These are phyloP conservation scores for Chelonia mydas DNA, from an alignment of 2,797 vertebrate genomes.

Conservation along the genomic window DNA sequence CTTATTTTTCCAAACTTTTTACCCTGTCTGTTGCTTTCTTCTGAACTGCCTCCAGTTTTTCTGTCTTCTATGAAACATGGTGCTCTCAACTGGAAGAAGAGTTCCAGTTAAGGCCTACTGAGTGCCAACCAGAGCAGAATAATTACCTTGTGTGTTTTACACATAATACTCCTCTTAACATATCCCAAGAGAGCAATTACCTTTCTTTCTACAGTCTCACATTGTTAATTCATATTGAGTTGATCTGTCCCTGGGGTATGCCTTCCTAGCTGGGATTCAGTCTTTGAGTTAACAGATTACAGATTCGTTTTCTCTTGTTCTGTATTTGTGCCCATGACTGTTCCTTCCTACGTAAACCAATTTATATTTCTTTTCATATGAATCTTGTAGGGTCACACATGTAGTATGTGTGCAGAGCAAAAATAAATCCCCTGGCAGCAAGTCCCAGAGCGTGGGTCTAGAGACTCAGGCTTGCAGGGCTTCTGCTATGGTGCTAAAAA, in stretches of 20 bases:
- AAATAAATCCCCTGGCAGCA: neutral
- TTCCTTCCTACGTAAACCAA: neutral
- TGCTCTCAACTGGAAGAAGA: neutral
- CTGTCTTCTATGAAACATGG: neutral
- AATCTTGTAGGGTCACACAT: neutral
- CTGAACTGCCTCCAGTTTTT: neutral
- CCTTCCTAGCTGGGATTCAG: neutral
- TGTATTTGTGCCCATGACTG: neutral
- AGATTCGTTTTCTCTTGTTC: neutral
- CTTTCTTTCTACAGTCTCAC: neutral
- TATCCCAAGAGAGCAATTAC: neutral
- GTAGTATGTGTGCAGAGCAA: neutral
- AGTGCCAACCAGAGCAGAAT: conserved; percentile 65
- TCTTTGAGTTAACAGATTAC: neutral
- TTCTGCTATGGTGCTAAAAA: neutral
- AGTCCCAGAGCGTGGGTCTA: neutral
- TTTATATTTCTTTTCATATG: neutral
- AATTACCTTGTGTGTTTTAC: conserved; percentile 60
- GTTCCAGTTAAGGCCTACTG: conserved; percentile 45
- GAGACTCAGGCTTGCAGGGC: neutral
- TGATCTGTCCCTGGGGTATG: neutral
- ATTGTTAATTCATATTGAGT: neutral
- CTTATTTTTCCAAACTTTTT: neutral
- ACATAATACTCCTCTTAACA: neutral
- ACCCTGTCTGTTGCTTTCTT: neutral